These are phyloP conservation scores for Vultur gryphus DNA, from an alignment of 2,797 vertebrate genomes.

Conservation along the genomic window DNA sequence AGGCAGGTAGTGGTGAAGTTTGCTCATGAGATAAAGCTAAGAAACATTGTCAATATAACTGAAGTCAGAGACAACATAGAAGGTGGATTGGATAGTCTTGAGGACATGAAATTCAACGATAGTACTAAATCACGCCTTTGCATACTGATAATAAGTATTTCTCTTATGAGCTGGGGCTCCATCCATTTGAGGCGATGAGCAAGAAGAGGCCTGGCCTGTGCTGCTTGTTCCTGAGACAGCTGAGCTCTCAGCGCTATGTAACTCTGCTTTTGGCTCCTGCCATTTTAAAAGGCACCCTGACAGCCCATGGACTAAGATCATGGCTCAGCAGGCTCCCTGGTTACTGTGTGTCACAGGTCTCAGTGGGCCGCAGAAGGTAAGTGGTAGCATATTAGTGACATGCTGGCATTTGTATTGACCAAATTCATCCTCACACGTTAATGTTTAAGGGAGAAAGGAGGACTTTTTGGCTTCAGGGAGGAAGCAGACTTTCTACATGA, in stretches of 20 bases:
- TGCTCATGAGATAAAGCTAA: not conserved
- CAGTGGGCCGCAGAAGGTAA: not conserved
- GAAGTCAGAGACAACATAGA: not conserved
- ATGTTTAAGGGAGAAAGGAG: not conserved
- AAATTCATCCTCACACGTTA: not conserved
- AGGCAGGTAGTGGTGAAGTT: not conserved
- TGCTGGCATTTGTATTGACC: not conserved
- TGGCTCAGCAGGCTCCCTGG: not conserved
- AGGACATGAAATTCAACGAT: not conserved
- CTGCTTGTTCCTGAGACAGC: not conserved
- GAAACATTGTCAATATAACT: not conserved
- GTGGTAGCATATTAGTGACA: not conserved
- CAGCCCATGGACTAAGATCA: not conserved
- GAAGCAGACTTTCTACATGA: not conserved
- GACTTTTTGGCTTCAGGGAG: not conserved
- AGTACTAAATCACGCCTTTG: not conserved
- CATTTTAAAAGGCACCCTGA: not conserved
- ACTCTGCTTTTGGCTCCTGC: not conserved
- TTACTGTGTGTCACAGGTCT: not conserved
- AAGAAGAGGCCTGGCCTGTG: not conserved
- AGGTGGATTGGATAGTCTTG: not conserved
- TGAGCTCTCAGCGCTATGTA: not conserved
- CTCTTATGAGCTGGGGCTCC: not conserved
- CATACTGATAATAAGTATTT: not conserved
- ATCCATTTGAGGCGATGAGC: not conserved